Percentiles rank a stretch among this genome's conserved stretches.
Evolutionary conservation across 2,888 invertebrate species (phyloP).

Genomic region (Lagria hirta): DNA sequence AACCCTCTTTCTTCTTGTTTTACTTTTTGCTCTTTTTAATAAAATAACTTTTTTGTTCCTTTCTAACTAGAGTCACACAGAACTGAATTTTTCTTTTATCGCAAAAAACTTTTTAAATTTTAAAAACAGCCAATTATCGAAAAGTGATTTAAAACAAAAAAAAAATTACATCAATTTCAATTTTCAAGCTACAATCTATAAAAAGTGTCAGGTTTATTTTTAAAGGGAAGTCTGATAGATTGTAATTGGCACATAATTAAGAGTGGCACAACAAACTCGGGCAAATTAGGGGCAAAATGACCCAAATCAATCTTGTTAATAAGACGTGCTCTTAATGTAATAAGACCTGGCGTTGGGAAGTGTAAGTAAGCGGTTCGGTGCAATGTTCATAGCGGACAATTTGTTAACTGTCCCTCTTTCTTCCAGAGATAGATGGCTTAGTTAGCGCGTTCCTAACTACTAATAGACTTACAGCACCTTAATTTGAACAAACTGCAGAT

Average conservation of each 20-base stretch:
- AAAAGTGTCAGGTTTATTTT: too few relatives aligned
- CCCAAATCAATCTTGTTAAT: constrained; percentile 51
- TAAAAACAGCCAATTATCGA: too few relatives aligned
- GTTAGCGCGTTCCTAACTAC: constrained; percentile 29
- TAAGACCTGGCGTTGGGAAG: constrained; percentile 46
- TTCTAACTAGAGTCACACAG: too few relatives aligned
- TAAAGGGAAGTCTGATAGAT: constrained; percentile 20
- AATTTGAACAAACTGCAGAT: constrained; percentile 16
- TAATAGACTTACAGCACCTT: constrained; percentile 17
- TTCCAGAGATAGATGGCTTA: constrained; percentile 47
- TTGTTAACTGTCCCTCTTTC: constrained; percentile 50
- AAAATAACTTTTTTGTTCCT: too few relatives aligned
- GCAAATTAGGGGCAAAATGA: constrained; percentile 42
- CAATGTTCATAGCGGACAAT: constrained; percentile 48
- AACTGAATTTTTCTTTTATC: too few relatives aligned
- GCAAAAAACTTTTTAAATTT: too few relatives aligned
- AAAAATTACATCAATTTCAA: too few relatives aligned
- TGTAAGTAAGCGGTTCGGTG: constrained; percentile 50
- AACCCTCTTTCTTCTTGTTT: too few relatives aligned
- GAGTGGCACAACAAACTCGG: constrained; percentile 39
- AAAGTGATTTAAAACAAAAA: too few relatives aligned
- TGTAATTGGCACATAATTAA: constrained; percentile 35
- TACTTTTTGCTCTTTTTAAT: too few relatives aligned
- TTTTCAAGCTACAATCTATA: too few relatives aligned
- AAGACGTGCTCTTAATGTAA: constrained; percentile 47